A percentile compares a stretch with the other conserved stretches of the same genome.
Evolutionary conservation across 2,113 vertebrate species (phyloP).

Genomic region (Dicaeum eximium): DNA sequence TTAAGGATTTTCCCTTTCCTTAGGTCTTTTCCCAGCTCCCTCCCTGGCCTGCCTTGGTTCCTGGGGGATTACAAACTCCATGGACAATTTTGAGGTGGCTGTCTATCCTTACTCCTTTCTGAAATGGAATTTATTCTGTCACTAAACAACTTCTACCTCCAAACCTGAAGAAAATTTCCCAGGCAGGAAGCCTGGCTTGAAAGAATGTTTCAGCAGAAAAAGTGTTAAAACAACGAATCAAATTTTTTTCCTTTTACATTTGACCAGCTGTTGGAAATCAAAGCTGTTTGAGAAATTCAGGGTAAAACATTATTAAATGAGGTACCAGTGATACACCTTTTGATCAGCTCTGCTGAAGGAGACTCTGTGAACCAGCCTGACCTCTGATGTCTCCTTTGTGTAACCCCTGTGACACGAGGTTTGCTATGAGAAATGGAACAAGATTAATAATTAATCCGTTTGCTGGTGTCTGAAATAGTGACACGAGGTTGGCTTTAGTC

Average conservation of each 20-base stretch:
- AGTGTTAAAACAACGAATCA: neutral
- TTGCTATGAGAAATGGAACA: conserved; percentile 40
- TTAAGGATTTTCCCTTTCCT: neutral
- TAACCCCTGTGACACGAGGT: conserved; percentile 9
- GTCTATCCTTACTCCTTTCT: neutral
- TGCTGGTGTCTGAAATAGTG: conserved; percentile 25
- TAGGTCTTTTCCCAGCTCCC: neutral
- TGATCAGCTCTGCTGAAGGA: neutral
- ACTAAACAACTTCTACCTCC: neutral
- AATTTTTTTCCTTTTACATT: neutral
- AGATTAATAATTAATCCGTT: conserved; percentile 42
- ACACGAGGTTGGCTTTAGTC: conserved; percentile 14
- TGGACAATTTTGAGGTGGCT: neutral
- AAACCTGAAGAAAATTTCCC: neutral
- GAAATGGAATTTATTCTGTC: neutral
- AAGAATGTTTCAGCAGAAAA: neutral
- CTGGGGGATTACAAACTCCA: neutral
- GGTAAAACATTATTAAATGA: conserved; percentile 7
- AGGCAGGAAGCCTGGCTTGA: neutral
- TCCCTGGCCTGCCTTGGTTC: neutral
- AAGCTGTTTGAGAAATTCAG: neutral
- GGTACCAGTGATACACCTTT: neutral
- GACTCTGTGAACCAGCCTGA: neutral
- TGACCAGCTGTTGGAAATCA: neutral
- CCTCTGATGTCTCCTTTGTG: conserved; percentile 40